Base-by-base conservation (phyloP, 1,140 invertebrate genomes). In the Ylistrum balloti region DNA sequence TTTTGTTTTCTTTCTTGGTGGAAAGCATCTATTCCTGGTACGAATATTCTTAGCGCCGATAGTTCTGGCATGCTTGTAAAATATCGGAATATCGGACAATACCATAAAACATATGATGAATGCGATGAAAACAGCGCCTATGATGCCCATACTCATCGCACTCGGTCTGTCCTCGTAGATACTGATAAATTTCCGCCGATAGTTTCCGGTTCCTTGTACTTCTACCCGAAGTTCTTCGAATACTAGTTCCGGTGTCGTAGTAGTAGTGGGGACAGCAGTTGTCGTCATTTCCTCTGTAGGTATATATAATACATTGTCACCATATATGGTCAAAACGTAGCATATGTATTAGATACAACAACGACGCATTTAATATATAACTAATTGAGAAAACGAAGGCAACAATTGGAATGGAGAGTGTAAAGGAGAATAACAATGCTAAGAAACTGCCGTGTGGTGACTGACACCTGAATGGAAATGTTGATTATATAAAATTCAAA, bases 81-180 rank as follows among this genome's bases (percentile, higher is more conserved):
- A 74, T 1, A 74, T n/a, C 5, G 56, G 56, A 17, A 74, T 74
- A 74, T 74, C 56, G 3, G 56, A 74, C 22, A 74, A n/a, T 9
- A 74, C 22, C 20, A 74, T n/a, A 17, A 28, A 74, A 74, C 22
- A 22, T 5, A 74, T n/a, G 5, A 74, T 74, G 7, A 74, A 74
- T 7, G n/a, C 5, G 56, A 74, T 74, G 11, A 74, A 74, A 28
- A 74, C n/a, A 28, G 56, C 56, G n/a, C 56, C 56, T 0, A 74
- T 74, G n/a, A 74, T 74, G 0, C 56, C 56, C 56, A 74, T 74
- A 28, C 56, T 28, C 56, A 74, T 74, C 3, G 56, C 56, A 28
- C 56, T 74, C n/a, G 56, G 56, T 74, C 56, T 9, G 56, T 74
- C 56, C 28, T 74, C 56, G n/a, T 74, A 74, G 22, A 74, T 74